These are phyloP conservation scores for Dermolepida albohirtum DNA, from an alignment of 2,888 invertebrate species.

Conservation along the genomic window DNA sequence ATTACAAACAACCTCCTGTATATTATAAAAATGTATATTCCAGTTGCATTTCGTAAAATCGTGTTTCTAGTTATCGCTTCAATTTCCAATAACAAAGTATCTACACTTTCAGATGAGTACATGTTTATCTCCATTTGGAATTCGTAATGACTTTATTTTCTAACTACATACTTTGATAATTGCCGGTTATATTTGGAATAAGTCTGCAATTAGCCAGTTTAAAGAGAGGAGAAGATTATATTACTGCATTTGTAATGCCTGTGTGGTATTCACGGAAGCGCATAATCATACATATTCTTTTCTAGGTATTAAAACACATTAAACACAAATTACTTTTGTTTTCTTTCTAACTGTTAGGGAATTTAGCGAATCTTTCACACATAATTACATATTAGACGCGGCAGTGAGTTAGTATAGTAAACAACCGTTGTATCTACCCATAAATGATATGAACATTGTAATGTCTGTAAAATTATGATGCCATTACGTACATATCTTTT, in stretches of 20 bases:
- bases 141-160: slow-evolving; percentile 6
- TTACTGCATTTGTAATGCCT: slow-evolving; percentile 1
- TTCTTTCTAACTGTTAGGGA: neutral
- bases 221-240: slow-evolving; percentile 4
- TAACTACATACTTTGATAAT: neutral
- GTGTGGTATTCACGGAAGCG: slow-evolving; percentile 14
- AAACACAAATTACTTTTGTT: slow-evolving; percentile 1
- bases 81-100: no score
- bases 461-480: no score
- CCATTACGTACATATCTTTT: no score
- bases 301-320: slow-evolving; percentile 2
- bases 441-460: no score
- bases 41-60: no score
- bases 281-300: slow-evolving; percentile 4
- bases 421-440: neutral
- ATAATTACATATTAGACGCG: no score
- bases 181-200: neutral
- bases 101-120: neutral
- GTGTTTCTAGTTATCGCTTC: no score
- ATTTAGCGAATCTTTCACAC: no score
- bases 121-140: neutral
- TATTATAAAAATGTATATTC: no score
- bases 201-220: slow-evolving; percentile 8
- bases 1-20: no score
- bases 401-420: neutral